Evolutionary conservation across 1,140 invertebrate genomes (phyloP).

Genomic region (Tyrophagus putrescentiae): DNA sequence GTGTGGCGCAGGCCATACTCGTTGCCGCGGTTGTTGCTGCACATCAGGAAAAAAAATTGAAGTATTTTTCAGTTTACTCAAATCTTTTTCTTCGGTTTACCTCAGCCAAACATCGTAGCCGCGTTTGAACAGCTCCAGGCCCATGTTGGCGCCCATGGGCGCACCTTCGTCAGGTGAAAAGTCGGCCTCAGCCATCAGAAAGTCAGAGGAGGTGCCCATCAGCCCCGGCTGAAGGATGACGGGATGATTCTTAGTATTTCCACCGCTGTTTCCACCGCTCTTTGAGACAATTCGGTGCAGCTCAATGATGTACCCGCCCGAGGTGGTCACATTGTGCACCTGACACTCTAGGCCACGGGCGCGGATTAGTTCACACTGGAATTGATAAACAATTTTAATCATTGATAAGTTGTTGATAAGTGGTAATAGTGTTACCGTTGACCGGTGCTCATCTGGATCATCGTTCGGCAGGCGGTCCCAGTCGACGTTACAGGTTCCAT

Average conservation of each 20-base stretch:
- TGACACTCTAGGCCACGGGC: conserved; percentile 46
- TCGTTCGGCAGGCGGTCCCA: too few species aligned
- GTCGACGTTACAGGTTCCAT: too few species aligned
- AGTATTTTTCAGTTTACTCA: too few species aligned
- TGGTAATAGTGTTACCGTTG: too few species aligned
- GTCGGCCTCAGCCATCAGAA: conserved; percentile 48
- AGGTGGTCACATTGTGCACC: conserved; percentile 44
- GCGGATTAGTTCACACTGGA: background rate
- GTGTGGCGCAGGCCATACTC: conserved; percentile 22
- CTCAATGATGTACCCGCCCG: conserved; percentile 54
- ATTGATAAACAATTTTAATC: background rate
- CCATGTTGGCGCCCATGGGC: background rate
- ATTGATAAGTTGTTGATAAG: too few species aligned
- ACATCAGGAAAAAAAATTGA: too few species aligned
- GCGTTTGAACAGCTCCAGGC: background rate
- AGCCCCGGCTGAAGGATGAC: conserved; percentile 57
- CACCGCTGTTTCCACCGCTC: conserved; percentile 30
- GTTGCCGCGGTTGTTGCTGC: conserved; percentile 13
- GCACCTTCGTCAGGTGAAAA: conserved; percentile 25
- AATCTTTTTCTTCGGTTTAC: too few species aligned
- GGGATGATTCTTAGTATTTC: too few species aligned
- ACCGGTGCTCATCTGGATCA: too few species aligned
- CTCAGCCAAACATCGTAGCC: conserved; percentile 16
- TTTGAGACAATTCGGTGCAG: conserved; percentile 46
- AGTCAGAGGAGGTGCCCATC: conserved; percentile 55